These are phyloP conservation scores for Hippopotamus amphibius DNA, from an alignment of 2,113 vertebrate species.

Conservation along the genomic window DNA sequence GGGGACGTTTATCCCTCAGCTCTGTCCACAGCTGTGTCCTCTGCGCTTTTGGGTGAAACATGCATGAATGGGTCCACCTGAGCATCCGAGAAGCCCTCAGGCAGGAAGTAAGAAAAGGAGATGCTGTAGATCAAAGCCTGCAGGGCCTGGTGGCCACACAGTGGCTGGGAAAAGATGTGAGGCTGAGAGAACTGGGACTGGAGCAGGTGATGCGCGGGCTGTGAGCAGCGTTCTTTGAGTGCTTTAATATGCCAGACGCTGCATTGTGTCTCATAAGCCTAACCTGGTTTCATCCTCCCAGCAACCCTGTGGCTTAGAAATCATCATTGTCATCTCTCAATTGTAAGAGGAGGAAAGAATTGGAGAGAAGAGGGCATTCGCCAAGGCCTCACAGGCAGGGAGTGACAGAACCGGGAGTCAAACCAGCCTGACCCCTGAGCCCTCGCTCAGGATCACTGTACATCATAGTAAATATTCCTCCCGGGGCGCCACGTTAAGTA, in stretches of 20 bases:
- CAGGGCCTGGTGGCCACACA: neutral
- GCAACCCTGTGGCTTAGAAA: neutral
- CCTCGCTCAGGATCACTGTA: neutral
- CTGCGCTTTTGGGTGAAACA: neutral
- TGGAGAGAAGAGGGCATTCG: neutral
- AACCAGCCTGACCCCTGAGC: neutral
- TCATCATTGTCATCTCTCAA: neutral
- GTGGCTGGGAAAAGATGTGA: neutral
- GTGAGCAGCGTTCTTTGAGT: neutral
- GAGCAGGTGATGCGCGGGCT: neutral
- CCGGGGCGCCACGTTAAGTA: neutral
- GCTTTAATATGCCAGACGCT: neutral
- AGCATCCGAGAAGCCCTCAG: neutral
- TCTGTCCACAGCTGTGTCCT: neutral
- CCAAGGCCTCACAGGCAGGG: neutral
- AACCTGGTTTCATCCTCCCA: neutral
- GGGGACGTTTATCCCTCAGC: too few relatives aligned
- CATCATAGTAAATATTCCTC: neutral
- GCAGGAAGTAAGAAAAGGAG: neutral
- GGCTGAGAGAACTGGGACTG: fast-evolving
- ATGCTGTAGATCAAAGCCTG: neutral
- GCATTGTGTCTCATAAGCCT: neutral
- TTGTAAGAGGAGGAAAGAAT: neutral
- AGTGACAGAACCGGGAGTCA: neutral
- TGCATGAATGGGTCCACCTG: neutral